These are phyloP conservation scores for Drosophila arawakana DNA, from an alignment of 1,140 invertebrate genomes.

Conservation along the genomic window DNA sequence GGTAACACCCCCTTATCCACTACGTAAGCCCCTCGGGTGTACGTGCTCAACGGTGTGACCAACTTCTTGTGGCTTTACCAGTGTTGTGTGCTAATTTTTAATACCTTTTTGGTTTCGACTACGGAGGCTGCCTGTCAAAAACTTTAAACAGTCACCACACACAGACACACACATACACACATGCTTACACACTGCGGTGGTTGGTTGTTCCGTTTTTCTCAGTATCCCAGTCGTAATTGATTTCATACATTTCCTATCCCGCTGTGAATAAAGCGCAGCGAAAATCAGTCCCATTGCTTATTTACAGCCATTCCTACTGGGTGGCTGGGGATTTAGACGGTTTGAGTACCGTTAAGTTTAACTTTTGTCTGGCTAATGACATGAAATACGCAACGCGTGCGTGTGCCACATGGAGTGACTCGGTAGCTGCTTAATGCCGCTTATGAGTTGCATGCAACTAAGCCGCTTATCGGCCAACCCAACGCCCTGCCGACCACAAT, in stretches of 20 bases:
- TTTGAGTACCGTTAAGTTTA: neutral
- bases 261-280: too few relatives aligned
- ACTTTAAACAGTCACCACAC: constrained; percentile 8
- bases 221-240: too few relatives aligned
- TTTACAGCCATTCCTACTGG: too few relatives aligned
- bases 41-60: constrained; percentile 25
- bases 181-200: neutral
- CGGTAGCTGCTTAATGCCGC: constrained; percentile 5
- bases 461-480: constrained; percentile 26
- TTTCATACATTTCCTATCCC: too few relatives aligned
- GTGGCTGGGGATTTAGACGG: neutral
- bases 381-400: constrained; percentile 22
- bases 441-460: constrained; percentile 21
- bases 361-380: constrained; percentile 31
- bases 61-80: constrained; percentile 43
- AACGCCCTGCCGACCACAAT: constrained; percentile 8
- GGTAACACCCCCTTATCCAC: neutral
- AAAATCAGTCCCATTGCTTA: too few relatives aligned
- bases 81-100: constrained; percentile 56
- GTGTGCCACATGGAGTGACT: neutral
- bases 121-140: constrained; percentile 29
- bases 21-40: neutral
- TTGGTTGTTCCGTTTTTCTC: neutral
- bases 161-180: neutral
- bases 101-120: constrained; percentile 56